phyloP scores from a whole-genome alignment of 2,888 invertebrate species.

The Patella caerulea region DNA sequence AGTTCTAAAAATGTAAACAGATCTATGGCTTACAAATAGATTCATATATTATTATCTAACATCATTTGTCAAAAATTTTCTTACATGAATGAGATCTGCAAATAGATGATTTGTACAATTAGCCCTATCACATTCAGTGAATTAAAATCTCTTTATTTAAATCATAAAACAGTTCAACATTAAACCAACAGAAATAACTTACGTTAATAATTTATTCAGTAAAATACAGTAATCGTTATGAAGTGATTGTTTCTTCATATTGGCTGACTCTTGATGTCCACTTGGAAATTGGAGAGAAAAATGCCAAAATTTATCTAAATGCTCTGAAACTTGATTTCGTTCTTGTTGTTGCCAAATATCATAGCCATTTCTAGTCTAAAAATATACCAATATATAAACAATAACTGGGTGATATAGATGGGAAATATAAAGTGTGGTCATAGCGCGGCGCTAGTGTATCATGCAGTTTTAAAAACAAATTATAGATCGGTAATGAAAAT shows the following conservation, averaged over 20 bases:
- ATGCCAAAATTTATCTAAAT: slow-evolving; percentile 64
- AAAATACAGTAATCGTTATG: slow-evolving; percentile 58
- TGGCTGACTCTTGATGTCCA: slow-evolving; percentile 27
- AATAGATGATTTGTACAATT: too few species aligned
- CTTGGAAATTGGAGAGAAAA: slow-evolving; percentile 50
- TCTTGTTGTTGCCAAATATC: slow-evolving; percentile 62
- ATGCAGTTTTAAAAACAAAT: not conserved
- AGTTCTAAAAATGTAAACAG: too few species aligned
- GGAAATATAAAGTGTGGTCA: too few species aligned
- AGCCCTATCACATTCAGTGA: too few species aligned
- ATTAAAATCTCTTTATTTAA: too few species aligned
- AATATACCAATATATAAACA: not conserved
- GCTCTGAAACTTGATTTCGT: slow-evolving; percentile 53
- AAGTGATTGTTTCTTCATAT: slow-evolving; percentile 26
- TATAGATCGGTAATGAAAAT: not conserved
- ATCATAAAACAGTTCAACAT: too few species aligned
- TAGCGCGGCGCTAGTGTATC: too few species aligned
- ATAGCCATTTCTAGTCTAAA: slow-evolving; percentile 58
- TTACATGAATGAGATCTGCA: too few species aligned
- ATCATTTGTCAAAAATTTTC: too few species aligned
- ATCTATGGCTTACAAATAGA: too few species aligned
- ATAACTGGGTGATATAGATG: too few species aligned
- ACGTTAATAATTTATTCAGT: slow-evolving; percentile 54
- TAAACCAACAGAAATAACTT: slow-evolving; percentile 15
- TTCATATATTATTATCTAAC: too few species aligned